Percentiles rank a stretch among this genome's conserved stretches.
Evolutionary conservation across 1,140 invertebrate genomes (phyloP).

Genomic region (Vanessa atalanta): DNA sequence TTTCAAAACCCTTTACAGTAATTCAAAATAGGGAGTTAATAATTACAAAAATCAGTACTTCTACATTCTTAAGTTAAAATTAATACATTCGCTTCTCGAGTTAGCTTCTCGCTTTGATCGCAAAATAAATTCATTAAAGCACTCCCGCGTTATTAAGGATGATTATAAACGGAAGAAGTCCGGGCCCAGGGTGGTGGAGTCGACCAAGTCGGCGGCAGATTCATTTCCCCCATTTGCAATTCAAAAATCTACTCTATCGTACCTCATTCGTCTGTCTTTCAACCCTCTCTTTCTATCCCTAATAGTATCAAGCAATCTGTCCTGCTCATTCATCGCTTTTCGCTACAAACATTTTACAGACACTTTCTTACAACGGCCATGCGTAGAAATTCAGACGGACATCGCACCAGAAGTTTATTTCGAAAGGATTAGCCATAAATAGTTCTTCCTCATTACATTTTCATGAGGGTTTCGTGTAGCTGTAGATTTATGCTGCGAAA

Average conservation of each 20-base stretch:
- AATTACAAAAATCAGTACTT: background rate
- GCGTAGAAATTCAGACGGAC: slow-evolving; percentile 66
- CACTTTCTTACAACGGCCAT: slow-evolving; percentile 60
- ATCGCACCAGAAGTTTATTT: slow-evolving; percentile 68
- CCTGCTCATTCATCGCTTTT: slow-evolving; percentile 55
- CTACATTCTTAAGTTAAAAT: slow-evolving; percentile 26
- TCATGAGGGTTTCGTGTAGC: slow-evolving; percentile 70
- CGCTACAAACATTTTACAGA: slow-evolving; percentile 56
- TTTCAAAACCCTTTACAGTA: too few relatives aligned
- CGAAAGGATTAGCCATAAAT: slow-evolving; percentile 78
- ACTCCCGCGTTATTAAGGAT: slow-evolving; percentile 73
- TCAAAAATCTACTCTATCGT: slow-evolving; percentile 70
- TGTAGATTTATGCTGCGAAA: slow-evolving; percentile 75
- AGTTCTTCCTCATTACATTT: slow-evolving; percentile 77
- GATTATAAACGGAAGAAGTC: slow-evolving; percentile 68
- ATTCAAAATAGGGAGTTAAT: background rate
- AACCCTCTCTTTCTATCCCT: slow-evolving; percentile 50
- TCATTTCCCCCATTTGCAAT: slow-evolving; percentile 77
- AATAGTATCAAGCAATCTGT: slow-evolving; percentile 43
- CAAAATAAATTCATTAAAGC: slow-evolving; percentile 73
- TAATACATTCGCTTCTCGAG: slow-evolving; percentile 39
- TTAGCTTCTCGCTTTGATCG: slow-evolving; percentile 66
- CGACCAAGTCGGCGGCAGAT: slow-evolving; percentile 60
- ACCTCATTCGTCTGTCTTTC: slow-evolving; percentile 58
- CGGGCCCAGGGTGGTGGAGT: slow-evolving; percentile 46